Evolutionary conservation across 53 echinoderm and acorn worm species (phyloP).

Genomic region (Zoroaster sp.): DNA sequence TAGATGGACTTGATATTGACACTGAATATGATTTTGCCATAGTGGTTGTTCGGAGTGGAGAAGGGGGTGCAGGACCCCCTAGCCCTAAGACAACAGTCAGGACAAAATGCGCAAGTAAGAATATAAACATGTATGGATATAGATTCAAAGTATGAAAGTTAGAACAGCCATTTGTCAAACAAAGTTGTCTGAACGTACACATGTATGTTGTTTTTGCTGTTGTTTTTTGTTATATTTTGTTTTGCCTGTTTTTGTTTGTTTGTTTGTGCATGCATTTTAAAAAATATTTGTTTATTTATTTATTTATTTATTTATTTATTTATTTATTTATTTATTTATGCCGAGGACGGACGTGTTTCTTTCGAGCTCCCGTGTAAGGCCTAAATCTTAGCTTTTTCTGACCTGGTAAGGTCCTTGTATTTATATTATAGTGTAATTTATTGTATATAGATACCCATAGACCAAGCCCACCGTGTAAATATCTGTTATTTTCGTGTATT

Average conservation of each 20-base stretch:
- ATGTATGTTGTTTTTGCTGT: too few relatives aligned
- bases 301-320: too few relatives aligned
- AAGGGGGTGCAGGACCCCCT: conserved; percentile 33
- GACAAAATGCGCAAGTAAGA: conserved; percentile 50
- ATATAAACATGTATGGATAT: not conserved
- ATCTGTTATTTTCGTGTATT: too few relatives aligned
- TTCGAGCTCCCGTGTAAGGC: too few relatives aligned
- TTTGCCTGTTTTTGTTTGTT: not conserved
- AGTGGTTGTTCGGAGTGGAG: conserved; percentile 35
- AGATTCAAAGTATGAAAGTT: not conserved
- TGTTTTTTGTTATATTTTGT: not conserved
- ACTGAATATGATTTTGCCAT: conserved; percentile 63
- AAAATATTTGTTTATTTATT: not conserved
- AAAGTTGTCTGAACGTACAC: too few relatives aligned
- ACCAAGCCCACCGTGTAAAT: too few relatives aligned
- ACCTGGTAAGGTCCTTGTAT: too few relatives aligned
- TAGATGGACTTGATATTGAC: conserved; percentile 6
- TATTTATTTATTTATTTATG: too few relatives aligned
- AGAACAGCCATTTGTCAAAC: not conserved
- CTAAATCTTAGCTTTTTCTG: too few relatives aligned
- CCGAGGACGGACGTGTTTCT: too few relatives aligned
- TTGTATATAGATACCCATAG: too few relatives aligned
- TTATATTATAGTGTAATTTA: too few relatives aligned
- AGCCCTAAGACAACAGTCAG: conserved; percentile 4
- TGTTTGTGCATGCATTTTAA: not conserved